Evolutionary conservation across 2,888 invertebrate genomes (phyloP).

Genomic region (Spodoptera picta): DNA sequence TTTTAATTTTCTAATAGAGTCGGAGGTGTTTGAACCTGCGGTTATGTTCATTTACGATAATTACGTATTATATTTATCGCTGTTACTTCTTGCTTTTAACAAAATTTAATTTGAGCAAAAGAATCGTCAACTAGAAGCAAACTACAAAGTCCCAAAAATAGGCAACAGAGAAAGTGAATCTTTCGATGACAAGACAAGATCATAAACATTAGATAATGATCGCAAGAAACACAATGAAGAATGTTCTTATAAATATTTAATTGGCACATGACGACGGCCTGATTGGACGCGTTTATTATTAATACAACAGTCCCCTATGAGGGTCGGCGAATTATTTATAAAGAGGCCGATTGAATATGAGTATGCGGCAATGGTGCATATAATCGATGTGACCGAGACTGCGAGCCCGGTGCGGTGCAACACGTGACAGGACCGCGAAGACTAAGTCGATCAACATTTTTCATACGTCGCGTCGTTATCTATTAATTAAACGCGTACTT

Average conservation of each 20-base stretch:
- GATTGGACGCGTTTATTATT: slow-evolving; percentile 80
- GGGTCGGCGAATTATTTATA: slow-evolving; percentile 78
- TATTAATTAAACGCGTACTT: background rate
- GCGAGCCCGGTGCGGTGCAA: slow-evolving; percentile 16
- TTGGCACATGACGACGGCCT: slow-evolving; percentile 75
- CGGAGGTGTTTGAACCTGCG: slow-evolving; percentile 9
- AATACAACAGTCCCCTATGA: slow-evolving; percentile 77
- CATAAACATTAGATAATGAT: slow-evolving; percentile 43
- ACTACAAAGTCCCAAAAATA: slow-evolving; percentile 9
- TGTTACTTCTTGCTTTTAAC: too few species aligned
- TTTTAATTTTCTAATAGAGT: slow-evolving; percentile 21
- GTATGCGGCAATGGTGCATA: slow-evolving; percentile 71
- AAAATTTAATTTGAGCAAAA: too few species aligned
- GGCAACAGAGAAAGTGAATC: slow-evolving; percentile 24
- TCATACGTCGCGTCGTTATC: background rate
- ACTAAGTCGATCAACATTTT: slow-evolving; percentile 1
- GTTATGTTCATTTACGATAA: background rate
- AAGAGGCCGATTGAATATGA: slow-evolving; percentile 76
- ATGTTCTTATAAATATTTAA: slow-evolving; percentile 71
- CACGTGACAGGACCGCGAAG: slow-evolving; percentile 22
- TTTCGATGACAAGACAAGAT: slow-evolving; percentile 41
- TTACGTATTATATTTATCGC: background rate
- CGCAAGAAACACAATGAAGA: slow-evolving; percentile 39
- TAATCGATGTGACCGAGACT: slow-evolving; percentile 70
- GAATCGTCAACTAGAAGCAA: slow-evolving; percentile 2